phyloP scores from a whole-genome alignment of 1,140 invertebrate genomes.

The Macrobrachium nipponense region DNA sequence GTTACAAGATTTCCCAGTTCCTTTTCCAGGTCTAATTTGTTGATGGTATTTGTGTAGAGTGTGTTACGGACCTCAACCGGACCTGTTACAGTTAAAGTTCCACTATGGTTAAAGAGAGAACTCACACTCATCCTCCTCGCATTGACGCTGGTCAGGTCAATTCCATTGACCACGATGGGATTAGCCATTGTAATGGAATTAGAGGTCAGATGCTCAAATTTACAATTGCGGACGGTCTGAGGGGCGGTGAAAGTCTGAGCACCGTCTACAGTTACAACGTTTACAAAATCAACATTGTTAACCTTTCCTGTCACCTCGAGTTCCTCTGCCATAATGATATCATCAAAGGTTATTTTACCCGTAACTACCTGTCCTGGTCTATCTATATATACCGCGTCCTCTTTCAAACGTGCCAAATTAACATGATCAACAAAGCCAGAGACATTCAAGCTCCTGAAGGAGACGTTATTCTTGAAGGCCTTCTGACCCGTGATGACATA shows the following conservation, averaged over 20 bases:
- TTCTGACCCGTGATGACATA: conserved; percentile 15
- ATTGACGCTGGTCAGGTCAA: background rate
- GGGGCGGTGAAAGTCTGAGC: conserved; percentile 2
- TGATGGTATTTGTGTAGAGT: background rate
- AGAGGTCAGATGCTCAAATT: background rate
- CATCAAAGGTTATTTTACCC: background rate
- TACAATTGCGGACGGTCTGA: background rate
- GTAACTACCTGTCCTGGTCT: conserved; percentile 2
- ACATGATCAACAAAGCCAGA: conserved; percentile 10
- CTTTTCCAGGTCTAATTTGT: background rate
- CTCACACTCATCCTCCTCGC: background rate
- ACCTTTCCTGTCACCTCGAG: background rate
- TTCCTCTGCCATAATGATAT: background rate
- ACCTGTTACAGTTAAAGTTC: conserved; percentile 17
- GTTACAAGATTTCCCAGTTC: conserved; percentile 1
- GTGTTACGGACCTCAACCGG: background rate
- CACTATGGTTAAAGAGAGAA: background rate
- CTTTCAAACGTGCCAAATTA: background rate
- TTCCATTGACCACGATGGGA: conserved; percentile 4
- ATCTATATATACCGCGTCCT: conserved; percentile 6
- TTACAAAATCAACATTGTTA: conserved; percentile 11
- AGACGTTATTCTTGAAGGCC: background rate
- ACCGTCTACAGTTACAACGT: background rate
- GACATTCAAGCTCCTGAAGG: background rate
- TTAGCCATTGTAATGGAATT: background rate